Percentiles rank a stretch among this genome's conserved stretches.
Evolutionary conservation across 2,113 vertebrate species (phyloP).

Genomic region (Xerus inauris): DNA sequence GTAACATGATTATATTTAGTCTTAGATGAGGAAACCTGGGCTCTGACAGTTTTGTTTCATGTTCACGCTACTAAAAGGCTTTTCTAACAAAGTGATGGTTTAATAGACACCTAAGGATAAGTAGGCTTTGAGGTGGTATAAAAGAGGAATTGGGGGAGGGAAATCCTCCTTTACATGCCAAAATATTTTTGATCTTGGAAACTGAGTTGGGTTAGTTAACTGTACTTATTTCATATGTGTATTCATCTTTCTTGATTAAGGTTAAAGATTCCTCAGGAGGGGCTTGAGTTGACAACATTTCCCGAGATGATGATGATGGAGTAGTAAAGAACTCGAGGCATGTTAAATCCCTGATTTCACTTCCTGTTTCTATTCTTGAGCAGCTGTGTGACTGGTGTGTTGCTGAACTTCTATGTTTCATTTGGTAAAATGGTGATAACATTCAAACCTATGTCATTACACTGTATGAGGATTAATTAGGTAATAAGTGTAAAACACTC

Average conservation of each 20-base stretch:
- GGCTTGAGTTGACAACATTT: background rate
- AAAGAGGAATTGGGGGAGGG: background rate
- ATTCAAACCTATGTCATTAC: background rate
- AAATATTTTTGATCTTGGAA: background rate
- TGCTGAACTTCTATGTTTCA: background rate
- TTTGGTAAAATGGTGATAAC: background rate
- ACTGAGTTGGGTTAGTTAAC: background rate
- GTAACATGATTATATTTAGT: background rate
- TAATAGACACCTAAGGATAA: background rate
- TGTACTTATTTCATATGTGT: background rate
- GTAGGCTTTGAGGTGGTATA: background rate
- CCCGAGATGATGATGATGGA: too few relatives aligned
- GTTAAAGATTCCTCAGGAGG: background rate
- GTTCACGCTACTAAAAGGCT: background rate
- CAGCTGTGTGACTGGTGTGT: background rate
- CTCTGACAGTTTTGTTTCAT: background rate
- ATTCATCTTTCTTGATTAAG: background rate
- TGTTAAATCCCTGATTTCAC: background rate
- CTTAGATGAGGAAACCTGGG: background rate
- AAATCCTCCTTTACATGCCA: background rate
- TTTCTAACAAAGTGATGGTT: background rate
- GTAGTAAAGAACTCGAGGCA: background rate
- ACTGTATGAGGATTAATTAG: background rate
- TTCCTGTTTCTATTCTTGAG: background rate
- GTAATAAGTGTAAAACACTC: background rate